Evolutionary conservation across 1,140 invertebrate species (phyloP).

Genomic region (Teleogryllus occipitalis): DNA sequence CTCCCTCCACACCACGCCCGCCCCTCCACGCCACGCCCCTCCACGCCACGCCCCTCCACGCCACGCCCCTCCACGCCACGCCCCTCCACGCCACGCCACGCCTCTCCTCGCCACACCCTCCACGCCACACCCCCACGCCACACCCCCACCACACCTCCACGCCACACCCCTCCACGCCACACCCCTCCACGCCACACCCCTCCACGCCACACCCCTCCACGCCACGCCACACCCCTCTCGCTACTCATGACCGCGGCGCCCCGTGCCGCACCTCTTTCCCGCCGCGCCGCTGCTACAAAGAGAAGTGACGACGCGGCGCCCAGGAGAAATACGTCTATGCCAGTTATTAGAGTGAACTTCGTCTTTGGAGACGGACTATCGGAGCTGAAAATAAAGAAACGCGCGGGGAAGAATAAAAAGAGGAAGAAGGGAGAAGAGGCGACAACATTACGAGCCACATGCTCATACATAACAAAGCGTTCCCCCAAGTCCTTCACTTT

Average conservation of each 20-base stretch:
- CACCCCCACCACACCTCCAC: no score
- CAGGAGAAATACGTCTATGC: background rate
- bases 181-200: no score
- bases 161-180: background rate
- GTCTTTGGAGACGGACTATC: background rate
- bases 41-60: no score
- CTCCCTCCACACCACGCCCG: no score
- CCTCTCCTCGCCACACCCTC: no score
- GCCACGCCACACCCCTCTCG: no score
- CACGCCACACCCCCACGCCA: no score
- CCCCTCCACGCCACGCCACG: no score
- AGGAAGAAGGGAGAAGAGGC: background rate
- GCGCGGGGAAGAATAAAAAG: background rate
- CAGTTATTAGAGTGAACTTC: background rate
- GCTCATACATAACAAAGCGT: slow-evolving; percentile 4
- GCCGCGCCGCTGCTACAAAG: background rate
- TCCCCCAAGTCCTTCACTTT: background rate
- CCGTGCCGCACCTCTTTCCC: background rate
- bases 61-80: no score
- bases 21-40: no score
- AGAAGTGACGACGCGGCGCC: background rate
- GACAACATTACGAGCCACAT: background rate
- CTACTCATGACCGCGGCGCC: no score
- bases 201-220: background rate
- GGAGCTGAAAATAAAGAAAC: slow-evolving; percentile 1